Conservation (phyloP, 1,140 invertebrate genomes). For the Papilio glaucus region DNA sequence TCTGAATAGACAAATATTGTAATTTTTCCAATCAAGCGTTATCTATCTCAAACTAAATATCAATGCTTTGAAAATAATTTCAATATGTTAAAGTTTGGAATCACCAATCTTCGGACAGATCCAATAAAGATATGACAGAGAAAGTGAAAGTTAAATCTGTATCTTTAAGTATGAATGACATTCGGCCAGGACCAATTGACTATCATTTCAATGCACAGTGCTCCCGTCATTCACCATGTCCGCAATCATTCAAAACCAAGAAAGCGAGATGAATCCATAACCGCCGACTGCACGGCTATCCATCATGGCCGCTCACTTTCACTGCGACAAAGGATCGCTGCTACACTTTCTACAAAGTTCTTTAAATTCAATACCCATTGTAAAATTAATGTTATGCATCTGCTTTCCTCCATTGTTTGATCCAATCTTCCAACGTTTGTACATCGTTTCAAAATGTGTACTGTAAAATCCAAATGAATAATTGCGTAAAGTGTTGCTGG, state of each 20-base stretch:
- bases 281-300: conserved; percentile 45
- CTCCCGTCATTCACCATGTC: not conserved
- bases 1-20: too few relatives aligned
- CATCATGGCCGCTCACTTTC: conserved; percentile 64
- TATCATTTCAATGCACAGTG: not conserved
- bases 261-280: conserved; percentile 54
- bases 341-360: conserved; percentile 63
- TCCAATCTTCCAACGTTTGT: conserved; percentile 37
- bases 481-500: conserved; percentile 10
- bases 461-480: conserved; percentile 45
- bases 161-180: not conserved
- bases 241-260: conserved; percentile 42
- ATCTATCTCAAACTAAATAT: too few relatives aligned
- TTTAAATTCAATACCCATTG: conserved; percentile 58
- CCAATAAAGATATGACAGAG: not conserved
- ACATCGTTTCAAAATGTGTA: conserved; percentile 39
- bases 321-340: conserved; percentile 69
- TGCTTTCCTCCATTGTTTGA: conserved; percentile 58
- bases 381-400: conserved; percentile 41
- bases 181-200: not conserved
- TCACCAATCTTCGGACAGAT: not conserved
- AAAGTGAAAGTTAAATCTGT: not conserved
- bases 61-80: not conserved
- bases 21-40: too few relatives aligned
- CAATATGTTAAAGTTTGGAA: not conserved